Base-by-base conservation (phyloP, 2,113 vertebrate genomes). In the Trogon surrucura region DNA sequence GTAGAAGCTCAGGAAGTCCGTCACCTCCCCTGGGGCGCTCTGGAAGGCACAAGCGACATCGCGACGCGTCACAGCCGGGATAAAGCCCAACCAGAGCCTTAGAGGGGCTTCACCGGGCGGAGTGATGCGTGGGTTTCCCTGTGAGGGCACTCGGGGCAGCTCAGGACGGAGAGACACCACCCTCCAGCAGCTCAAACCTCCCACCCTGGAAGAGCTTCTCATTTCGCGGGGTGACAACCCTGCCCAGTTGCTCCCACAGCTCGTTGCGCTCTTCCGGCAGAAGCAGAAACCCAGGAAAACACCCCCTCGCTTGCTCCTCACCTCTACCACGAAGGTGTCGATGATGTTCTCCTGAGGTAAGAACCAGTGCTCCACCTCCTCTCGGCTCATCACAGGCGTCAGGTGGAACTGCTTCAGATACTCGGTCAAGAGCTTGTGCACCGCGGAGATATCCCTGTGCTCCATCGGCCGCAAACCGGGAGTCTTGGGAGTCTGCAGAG, bases 1-100 rank as follows among this genome's bases (percentile, higher is more conserved):
- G 96, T 99, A 99, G 96, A 99, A 99, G 97, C 99, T 99, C 97
- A 99, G 95, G 95, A 99, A 98, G 80, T 99, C 99, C 0, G 99
- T 99, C 97, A 99, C 98, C 83, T 99, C 98, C 27, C 99, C 99
- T 0, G 98, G 97, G 8, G 98, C 57, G 2, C 95, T 99, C 99
- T 99, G 97, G 41, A 94, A 91, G 84, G 4, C 58, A 78, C 13
- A 61, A 78, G 26, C 27, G 73, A 75, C 64, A 71, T 3, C 4
- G 2, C 1, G 5, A 61, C 10, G 2, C 0, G 1, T 80, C 85
- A 88, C 56, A 57, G n/a, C 16, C 34, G 21, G 50, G 51, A 48
- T 12, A 70, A 83, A 69, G 17, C 54, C 26, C 1, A 0, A 7
- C 23, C 5, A 5, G 45, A 83, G 67, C 27, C 54, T 71, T 2